Evolutionary conservation across 1,140 invertebrate genomes (phyloP), one percentile per base, ranked within the genome.

Genomic region (Psix sp.): DNA sequence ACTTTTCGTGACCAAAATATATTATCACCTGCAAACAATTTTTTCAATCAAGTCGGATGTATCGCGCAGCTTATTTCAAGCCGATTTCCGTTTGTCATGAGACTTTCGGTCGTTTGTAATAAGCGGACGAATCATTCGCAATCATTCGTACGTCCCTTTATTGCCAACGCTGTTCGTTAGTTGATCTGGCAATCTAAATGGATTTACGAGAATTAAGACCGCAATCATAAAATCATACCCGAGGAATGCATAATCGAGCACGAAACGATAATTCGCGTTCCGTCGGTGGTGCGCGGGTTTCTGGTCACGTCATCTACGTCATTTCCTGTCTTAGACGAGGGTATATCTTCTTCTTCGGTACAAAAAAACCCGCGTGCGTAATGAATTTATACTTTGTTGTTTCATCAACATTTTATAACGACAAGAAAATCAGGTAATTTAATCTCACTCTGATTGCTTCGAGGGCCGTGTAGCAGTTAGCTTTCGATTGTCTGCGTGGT

Each of bases 211-310:
- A 65, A 73, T 74, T 68, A 63, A 59, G 60, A 66, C 73, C 72
- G 74, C 74, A 80, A 80, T 80, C 79, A 80, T 76, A 54, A 77
- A 76, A 80, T 79, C 75, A 76, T 73, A 76, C 65, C 57, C 48
- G 17, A 72, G 73, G 73, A 70, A 74, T 72, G 74, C 77, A 77
- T 78, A 78, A 77, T 77, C 75, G 76, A 75, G 60, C 68, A 76
- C 70, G 54, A 77, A 77, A 77, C 77, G 66, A 65, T 76, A 75
- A 74, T 76, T 70, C 65, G 71, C 35, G 72, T 77, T 76, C 49
- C 45, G 54, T 46, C 6, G 31, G 60, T 52, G 42, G 59, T 57
- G 54, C 60, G 62, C 62, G 59, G 67, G 51, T 73, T 57, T 51
- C 17, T 46, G 68, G 60, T 68, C 74, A 76, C 67, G 74, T 75